Base-by-base conservation (phyloP, 2,888 invertebrate species). In the Netelia virgata region DNA sequence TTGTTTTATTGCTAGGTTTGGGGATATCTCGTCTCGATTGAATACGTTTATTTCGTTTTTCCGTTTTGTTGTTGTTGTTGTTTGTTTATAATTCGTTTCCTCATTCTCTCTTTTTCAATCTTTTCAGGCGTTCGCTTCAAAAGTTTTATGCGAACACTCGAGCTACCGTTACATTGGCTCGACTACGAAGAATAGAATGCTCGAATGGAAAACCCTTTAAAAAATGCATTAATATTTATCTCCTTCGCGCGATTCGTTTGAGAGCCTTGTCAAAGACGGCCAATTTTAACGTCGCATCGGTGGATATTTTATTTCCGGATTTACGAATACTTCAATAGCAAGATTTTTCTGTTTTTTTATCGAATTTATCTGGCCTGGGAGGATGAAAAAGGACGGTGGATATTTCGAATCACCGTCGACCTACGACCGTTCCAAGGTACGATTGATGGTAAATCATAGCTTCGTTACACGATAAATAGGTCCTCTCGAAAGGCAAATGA, bases 401-500 rank as follows among this genome's bases (percentile, higher is more conserved):
- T 6, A 6, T 14, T 61, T 43, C 43, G 36, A 36, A 43, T 23
- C n/a, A 55, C 47, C 14, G 10, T 55, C 23, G 69, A 20, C 14
- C 36, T 55, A 41, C 53, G 1, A 76, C 68, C 20, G 16, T 18
- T 16, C 61, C 41, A 53, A 59, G 36, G 55, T 10, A 73, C 47
- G 53, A 73, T 73, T 68, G 36, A 23, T n/a, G 14, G 59, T 59
- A 82, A 73, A 61, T 66, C 63, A n/a, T 28, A 18, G 41, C 50
- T 16, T 23, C 47, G 53, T 28, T 43, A 23, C 20, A 43, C 36
- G 69, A 63, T 23, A 73, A 77, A 68, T 61, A 43, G 59, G 14
- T 41, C 53, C 63, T 53, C 72, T 47, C 55, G 14, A 73, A 63
- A 78, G 10, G 14, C 10, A 61, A 76, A 83, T 80, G 70, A 83